These are phyloP conservation scores for Polietes domitor DNA, from an alignment of 2,888 invertebrate species.

Conservation along the genomic window DNA sequence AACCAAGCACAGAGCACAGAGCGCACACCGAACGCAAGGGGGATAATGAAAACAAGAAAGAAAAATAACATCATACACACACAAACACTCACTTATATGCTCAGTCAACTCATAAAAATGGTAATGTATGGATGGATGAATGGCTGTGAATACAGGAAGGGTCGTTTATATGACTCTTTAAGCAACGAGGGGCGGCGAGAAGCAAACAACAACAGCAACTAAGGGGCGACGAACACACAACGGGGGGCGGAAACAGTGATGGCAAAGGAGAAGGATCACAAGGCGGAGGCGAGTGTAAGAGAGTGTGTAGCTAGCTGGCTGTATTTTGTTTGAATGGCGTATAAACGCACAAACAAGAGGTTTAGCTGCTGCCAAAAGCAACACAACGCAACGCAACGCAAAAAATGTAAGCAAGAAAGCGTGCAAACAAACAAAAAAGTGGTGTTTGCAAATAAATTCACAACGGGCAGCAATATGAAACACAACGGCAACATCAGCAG, in stretches of 20 bases:
- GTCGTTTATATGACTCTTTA: constrained; percentile 45
- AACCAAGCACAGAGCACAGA: constrained; percentile 5
- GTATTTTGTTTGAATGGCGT: constrained; percentile 39
- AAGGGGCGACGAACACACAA: not conserved
- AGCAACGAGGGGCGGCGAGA: not conserved
- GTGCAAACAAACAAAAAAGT: constrained; percentile 41
- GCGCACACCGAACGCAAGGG: not conserved
- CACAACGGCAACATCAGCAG: constrained; percentile 25
- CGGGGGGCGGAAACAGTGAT: not conserved
- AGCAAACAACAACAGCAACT: too few species aligned
- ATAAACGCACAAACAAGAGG: constrained; percentile 51
- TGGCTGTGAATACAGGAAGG: constrained; percentile 56
- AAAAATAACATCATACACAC: constrained; percentile 31
- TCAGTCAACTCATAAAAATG: constrained; percentile 61
- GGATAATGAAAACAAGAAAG: constrained; percentile 13
- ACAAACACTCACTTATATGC: constrained; percentile 42
- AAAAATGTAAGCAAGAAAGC: constrained; percentile 30
- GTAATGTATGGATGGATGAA: constrained; percentile 51
- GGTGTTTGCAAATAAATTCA: constrained; percentile 62
- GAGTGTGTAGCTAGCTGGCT: not conserved
- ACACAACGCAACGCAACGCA: constrained; percentile 15
- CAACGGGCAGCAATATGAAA: constrained; percentile 56
- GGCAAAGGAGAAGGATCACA: not conserved
- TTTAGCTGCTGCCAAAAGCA: constrained; percentile 49
- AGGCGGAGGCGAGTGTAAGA: constrained; percentile 20